phyloP scores from a whole-genome alignment of 2,797 vertebrate species.

The Morelia viridis region DNA sequence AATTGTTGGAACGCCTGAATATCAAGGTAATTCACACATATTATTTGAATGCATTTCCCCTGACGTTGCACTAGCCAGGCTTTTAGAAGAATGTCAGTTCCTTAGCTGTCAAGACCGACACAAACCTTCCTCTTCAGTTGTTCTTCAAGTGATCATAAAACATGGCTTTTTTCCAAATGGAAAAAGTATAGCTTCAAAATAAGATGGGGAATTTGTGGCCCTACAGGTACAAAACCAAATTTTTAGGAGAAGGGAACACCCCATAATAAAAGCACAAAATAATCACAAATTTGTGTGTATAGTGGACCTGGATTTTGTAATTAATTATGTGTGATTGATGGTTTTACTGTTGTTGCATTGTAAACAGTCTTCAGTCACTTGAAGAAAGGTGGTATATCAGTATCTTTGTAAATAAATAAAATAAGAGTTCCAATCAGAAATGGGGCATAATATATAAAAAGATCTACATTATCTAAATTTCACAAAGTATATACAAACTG shows the following conservation, averaged over 20 bases:
- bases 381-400: not conserved
- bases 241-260: not conserved
- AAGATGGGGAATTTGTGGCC: not conserved
- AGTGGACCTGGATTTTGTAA: not conserved
- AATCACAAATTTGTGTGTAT: not conserved
- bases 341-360: not conserved
- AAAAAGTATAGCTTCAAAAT: not conserved
- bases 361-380: not conserved
- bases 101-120: not conserved
- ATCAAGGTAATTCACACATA: conserved; percentile 81
- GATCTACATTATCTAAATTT: not conserved
- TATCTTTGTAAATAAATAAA: not conserved
- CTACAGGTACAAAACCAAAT: not conserved
- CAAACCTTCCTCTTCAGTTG: not conserved
- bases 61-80: not conserved
- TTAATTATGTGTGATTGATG: not conserved
- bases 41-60: not conserved
- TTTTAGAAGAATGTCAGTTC: not conserved
- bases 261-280: not conserved
- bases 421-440: not conserved
- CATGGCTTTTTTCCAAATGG: too few species aligned
- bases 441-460: not conserved
- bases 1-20: conserved; percentile 96
- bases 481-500: not conserved
- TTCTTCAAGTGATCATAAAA: not conserved